A percentile compares a stretch with the other conserved stretches of the same genome.
Evolutionary conservation across 2,113 vertebrate species (phyloP).

Genomic region (Coptodon bakossiorum): DNA sequence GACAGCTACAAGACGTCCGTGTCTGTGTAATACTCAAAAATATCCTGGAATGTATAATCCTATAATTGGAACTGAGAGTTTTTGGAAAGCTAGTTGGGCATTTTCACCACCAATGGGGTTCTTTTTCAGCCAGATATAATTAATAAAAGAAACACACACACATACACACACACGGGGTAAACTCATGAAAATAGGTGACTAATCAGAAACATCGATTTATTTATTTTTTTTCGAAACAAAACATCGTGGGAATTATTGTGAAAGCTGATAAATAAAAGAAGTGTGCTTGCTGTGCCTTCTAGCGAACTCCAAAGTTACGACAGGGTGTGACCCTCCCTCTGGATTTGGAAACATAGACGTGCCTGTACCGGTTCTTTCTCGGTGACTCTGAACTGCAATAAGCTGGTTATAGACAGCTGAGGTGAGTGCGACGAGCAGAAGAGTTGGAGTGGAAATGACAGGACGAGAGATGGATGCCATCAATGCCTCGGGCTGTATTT

Average conservation of each 20-base stretch:
- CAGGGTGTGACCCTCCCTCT: not conserved
- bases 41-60: not conserved
- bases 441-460: not conserved
- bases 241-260: not conserved
- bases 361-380: not conserved
- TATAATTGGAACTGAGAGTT: not conserved
- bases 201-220: not conserved
- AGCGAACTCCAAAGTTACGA: not conserved
- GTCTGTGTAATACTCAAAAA: not conserved
- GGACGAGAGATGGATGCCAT: not conserved
- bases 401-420: not conserved
- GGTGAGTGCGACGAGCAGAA: not conserved
- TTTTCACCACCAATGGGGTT: not conserved
- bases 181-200: not conserved
- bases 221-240: not conserved
- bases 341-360: not conserved
- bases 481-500: not conserved
- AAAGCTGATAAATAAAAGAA: not conserved
- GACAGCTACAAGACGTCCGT: not conserved
- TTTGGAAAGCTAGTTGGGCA: not conserved
- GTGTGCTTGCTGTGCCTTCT: not conserved
- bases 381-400: not conserved
- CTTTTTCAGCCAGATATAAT: not conserved
- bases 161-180: not conserved
- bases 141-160: not conserved